Percentiles rank a stretch among this genome's conserved stretches.
Evolutionary conservation across 64 coral and sea anemone species (phyloP).

Genomic region (Pocillopora damicornis): DNA sequence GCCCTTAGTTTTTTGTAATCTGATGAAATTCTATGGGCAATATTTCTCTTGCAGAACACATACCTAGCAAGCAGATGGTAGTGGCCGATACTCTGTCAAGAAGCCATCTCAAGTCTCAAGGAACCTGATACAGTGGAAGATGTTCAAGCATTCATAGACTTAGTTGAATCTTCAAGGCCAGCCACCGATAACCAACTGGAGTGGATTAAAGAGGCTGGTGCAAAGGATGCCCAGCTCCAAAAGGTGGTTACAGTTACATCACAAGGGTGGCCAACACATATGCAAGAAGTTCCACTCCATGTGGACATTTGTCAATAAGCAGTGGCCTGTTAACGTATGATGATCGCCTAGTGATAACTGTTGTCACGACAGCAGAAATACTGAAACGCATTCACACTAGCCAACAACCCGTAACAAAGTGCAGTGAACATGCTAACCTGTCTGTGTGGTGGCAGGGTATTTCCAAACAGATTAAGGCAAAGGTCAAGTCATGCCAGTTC

Average conservation of each 20-base stretch:
- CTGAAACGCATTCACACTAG: slow-evolving; percentile 39
- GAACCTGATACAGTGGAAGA: background rate
- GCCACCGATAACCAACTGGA: slow-evolving; percentile 18
- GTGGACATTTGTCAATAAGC: slow-evolving; percentile 32
- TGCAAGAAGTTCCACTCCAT: background rate
- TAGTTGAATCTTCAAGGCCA: slow-evolving; percentile 17
- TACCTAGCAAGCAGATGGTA: slow-evolving; percentile 39
- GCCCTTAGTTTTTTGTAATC: background rate
- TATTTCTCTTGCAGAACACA: background rate
- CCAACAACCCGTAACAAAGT: slow-evolving; percentile 50
- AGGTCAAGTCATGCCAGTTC: slow-evolving; percentile 2
- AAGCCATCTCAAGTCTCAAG: background rate
- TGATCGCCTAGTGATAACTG: slow-evolving; percentile 43
- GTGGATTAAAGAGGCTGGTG: background rate
- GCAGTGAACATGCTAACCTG: slow-evolving; percentile 17
- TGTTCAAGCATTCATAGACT: slow-evolving; percentile 12
- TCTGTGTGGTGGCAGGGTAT: slow-evolving; percentile 66
- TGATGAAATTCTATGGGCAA: background rate
- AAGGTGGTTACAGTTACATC: too few relatives aligned
- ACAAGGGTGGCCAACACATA: too few relatives aligned
- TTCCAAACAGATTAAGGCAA: slow-evolving; percentile 23
- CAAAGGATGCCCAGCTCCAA: too few relatives aligned
- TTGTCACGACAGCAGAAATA: slow-evolving; percentile 27
- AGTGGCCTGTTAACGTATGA: slow-evolving; percentile 39
- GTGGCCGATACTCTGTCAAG: slow-evolving; percentile 41